These are phyloP conservation scores for Drosophila neutralis DNA, from an alignment of 2,888 invertebrate genomes.

Conservation along the genomic window DNA sequence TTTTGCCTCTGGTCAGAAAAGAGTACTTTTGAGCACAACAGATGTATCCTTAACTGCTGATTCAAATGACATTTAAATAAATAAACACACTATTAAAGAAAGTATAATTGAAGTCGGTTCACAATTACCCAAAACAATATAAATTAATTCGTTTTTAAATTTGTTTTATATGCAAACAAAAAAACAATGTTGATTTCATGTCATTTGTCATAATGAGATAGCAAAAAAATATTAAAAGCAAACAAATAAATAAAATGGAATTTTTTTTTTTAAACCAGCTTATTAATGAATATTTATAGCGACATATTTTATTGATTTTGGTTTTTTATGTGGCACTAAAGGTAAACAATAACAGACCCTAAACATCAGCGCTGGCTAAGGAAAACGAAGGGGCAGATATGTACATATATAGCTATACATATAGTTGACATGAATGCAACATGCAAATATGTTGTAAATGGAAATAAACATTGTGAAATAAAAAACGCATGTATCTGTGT, in stretches of 20 bases:
- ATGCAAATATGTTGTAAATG: slow-evolving; percentile 55
- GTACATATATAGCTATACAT: not conserved
- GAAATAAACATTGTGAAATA: slow-evolving; percentile 35
- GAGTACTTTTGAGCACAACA: not conserved
- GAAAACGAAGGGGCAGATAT: not conserved
- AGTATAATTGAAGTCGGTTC: not conserved
- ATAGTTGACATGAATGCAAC: slow-evolving; percentile 32
- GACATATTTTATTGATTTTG: slow-evolving; percentile 69
- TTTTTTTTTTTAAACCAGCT: not conserved
- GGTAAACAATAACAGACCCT: slow-evolving; percentile 11
- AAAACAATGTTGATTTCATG: too few relatives aligned
- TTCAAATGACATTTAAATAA: not conserved
- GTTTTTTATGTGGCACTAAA: slow-evolving; percentile 40
- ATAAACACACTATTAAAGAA: not conserved
- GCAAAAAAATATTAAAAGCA: too few relatives aligned
- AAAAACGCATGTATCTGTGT: not conserved
- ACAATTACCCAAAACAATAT: not conserved
- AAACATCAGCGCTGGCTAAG: not conserved
- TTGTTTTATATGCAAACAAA: too few relatives aligned
- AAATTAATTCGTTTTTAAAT: too few relatives aligned
- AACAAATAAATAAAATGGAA: too few relatives aligned
- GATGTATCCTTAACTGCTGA: not conserved
- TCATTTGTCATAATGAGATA: too few relatives aligned
- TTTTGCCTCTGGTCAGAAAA: not conserved
- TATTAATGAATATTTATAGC: slow-evolving; percentile 64